These are phyloP conservation scores for Idaea biselata DNA, from an alignment of 2,888 invertebrate genomes.

Conservation along the genomic window DNA sequence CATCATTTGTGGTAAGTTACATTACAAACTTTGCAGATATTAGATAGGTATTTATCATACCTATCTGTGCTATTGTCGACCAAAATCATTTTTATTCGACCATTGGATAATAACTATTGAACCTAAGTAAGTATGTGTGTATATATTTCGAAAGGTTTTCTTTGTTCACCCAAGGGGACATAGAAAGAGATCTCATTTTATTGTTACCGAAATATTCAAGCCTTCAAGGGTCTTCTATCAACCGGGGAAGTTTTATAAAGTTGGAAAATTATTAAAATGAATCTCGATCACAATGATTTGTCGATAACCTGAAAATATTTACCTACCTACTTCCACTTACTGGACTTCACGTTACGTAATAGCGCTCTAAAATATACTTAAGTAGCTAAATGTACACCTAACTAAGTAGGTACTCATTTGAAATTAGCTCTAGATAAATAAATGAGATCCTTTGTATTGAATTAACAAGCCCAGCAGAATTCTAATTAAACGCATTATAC, in stretches of 20 bases:
- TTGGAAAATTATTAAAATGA: neutral
- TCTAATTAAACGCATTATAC: conserved; percentile 15
- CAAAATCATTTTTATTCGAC: neutral
- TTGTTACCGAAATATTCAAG: neutral
- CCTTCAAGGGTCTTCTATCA: neutral
- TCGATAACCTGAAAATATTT: neutral
- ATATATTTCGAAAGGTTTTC: neutral
- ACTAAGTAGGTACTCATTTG: neutral
- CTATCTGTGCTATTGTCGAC: neutral
- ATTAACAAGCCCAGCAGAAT: conserved; percentile 12
- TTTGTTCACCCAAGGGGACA: neutral
- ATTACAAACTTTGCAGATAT: too few species aligned
- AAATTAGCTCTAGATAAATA: conserved; percentile 7
- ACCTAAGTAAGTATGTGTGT: neutral
- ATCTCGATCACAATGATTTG: neutral
- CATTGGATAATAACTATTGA: neutral
- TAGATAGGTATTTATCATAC: too few species aligned
- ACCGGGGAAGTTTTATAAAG: neutral
- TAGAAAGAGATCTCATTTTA: neutral
- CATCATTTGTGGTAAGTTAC: too few species aligned
- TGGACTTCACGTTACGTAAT: too few species aligned
- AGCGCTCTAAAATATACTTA: too few species aligned
- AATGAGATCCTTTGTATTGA: conserved; percentile 14
- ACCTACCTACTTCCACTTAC: neutral
- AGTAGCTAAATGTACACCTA: neutral